phyloP scores from a whole-genome alignment of 2,888 invertebrate species.

The Dioctria rufipes region DNA sequence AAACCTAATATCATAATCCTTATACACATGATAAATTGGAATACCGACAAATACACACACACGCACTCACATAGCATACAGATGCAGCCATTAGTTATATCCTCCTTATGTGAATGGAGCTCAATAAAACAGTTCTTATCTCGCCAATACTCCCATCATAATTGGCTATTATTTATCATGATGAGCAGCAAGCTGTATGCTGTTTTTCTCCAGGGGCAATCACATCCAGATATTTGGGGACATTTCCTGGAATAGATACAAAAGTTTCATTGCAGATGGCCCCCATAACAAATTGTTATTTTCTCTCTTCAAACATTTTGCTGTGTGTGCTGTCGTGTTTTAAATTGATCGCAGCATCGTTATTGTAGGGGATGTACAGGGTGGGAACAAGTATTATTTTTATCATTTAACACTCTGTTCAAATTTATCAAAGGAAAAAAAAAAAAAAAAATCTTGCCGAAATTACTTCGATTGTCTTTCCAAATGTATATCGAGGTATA shows the following conservation, averaged over 20 bases:
- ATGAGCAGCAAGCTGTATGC: conserved; percentile 17
- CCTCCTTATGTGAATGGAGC: not conserved
- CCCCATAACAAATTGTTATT: not conserved
- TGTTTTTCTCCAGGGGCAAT: conserved; percentile 34
- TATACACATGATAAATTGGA: no score
- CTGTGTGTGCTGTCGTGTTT: not conserved
- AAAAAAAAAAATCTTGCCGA: not conserved
- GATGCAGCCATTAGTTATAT: no score
- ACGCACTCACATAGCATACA: no score
- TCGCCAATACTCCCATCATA: conserved; percentile 11
- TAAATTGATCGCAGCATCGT: not conserved
- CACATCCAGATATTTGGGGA: conserved; percentile 17
- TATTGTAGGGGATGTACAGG: not conserved
- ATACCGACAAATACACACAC: no score
- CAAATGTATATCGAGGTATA: not conserved
- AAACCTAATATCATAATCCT: no score
- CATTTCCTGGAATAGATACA: conserved; percentile 6
- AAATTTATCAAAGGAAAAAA: not conserved
- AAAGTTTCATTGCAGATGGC: conserved; percentile 21
- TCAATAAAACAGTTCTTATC: conserved; percentile 24
- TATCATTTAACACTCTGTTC: not conserved
- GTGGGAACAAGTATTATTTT: not conserved
- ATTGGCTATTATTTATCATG: conserved; percentile 36
- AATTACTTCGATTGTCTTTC: not conserved
- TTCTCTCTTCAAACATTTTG: not conserved